These are phyloP conservation scores for Pygoscelis adeliae DNA, from an alignment of 2,113 vertebrate species.

Conservation along the genomic window DNA sequence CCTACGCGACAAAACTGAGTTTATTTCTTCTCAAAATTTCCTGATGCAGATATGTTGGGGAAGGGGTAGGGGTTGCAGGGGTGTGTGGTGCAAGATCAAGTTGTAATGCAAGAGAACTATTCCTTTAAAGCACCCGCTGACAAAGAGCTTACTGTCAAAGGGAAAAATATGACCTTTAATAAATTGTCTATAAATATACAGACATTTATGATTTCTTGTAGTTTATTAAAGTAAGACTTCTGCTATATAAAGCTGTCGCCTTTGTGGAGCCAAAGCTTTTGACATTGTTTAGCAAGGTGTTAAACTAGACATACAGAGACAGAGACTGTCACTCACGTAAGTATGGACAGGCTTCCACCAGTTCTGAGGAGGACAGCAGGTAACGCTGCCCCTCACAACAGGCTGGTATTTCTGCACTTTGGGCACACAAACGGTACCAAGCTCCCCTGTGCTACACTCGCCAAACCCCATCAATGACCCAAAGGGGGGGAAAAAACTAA, in stretches of 20 bases:
- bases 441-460: background rate
- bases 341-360: background rate
- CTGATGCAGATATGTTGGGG: background rate
- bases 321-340: fast-evolving
- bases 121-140: background rate
- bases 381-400: background rate
- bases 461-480: background rate
- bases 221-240: background rate
- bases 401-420: background rate
- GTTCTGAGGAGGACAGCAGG: background rate
- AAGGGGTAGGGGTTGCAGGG: background rate
- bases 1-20: background rate
- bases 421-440: background rate
- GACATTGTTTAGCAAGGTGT: background rate
- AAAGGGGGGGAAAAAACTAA: background rate
- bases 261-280: background rate
- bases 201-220: background rate
- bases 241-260: background rate
- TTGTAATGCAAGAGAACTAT: background rate
- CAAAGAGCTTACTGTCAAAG: background rate
- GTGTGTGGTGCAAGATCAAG: background rate
- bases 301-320: background rate
- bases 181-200: background rate
- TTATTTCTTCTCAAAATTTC: background rate
- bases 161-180: background rate